Evolutionary conservation across 2,888 invertebrate genomes (phyloP).

Genomic region (Imbricaverruca yamaguchii): DNA sequence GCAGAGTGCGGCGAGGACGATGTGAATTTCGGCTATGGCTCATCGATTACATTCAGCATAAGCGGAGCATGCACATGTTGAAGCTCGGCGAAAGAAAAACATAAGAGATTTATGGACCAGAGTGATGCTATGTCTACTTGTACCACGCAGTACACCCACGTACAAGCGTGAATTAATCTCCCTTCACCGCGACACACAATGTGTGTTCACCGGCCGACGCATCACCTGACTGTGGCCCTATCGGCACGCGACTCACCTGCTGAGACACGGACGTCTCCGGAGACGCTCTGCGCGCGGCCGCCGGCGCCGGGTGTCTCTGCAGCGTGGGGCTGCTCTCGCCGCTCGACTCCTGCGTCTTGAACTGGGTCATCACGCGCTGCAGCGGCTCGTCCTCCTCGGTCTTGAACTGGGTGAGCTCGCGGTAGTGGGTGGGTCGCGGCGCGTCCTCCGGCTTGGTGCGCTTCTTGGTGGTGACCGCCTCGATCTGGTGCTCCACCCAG

Average conservation of each 20-base stretch:
- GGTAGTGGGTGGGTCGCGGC: slow-evolving; percentile 46
- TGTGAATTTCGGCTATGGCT: too few species aligned
- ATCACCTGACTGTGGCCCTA: too few species aligned
- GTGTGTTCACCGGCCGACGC: too few species aligned
- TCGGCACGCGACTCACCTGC: too few species aligned
- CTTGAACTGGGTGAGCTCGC: slow-evolving; percentile 57
- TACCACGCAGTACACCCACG: too few species aligned
- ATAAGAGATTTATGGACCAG: background rate
- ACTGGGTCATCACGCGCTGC: background rate
- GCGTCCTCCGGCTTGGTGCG: slow-evolving; percentile 42
- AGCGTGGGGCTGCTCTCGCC: background rate
- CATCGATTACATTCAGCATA: too few species aligned
- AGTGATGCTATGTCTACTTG: background rate
- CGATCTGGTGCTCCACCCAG: slow-evolving; percentile 86
- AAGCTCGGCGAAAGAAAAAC: too few species aligned
- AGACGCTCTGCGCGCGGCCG: background rate
- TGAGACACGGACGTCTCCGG: background rate
- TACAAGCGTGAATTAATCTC: too few species aligned
- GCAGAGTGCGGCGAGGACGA: too few species aligned
- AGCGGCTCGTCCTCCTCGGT: slow-evolving; percentile 38
- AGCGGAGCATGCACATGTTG: too few species aligned
- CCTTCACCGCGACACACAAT: too few species aligned
- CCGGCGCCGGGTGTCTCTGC: background rate
- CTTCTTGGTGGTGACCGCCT: slow-evolving; percentile 41
- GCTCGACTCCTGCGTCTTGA: background rate